Evolutionary conservation across 53 echinoderm and acorn worm species (phyloP), one percentile per base, ranked within the genome.

Genomic region (Stichopus horrens): DNA sequence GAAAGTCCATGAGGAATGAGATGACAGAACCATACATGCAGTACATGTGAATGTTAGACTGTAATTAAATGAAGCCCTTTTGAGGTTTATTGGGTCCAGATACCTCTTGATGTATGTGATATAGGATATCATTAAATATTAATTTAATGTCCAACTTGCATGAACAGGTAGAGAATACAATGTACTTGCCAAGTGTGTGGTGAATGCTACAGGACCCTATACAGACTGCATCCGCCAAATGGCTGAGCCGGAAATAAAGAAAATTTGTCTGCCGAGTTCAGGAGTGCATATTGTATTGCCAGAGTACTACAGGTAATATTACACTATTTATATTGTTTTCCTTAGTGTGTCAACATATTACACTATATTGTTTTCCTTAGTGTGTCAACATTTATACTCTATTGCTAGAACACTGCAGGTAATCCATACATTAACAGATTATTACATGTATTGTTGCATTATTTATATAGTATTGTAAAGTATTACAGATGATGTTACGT

Each of bases 181-280:
- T 86, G 94, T 98, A 10, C 22, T 94, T 8, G 94, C 99, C 76
- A 98, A 98, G 93, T 92, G 93, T 75, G 99, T 98, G 77, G 92
- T 98, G 88, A 98, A 98, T 83, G 99, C 99, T 2, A 98, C 99
- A 9, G 99, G 99, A 13, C 99, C 99, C 3, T 98, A 91, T 83
- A 94, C 99, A 5, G 99, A 98, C 77, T 75, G 86, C 65, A 88
- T 98, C 52, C 89, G 99, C 10, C 77, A 91, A 58, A 98, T 98
- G 99, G 99, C 94, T 55, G 93, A 90, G 52, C 92, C 93, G 7
- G 87, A 92, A 3, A 79, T 80, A 5, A 74, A 88, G 22, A 87
- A 94, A 13, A 98, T 98, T 86, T 96, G 95, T 18, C 92, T 90
- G 66, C 99, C 99, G 8, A 96, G 96, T 68, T 91, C 99, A 11